Evolutionary conservation across 2,797 vertebrate genomes (phyloP).

Genomic region (Poeciliopsis gracilis): DNA sequence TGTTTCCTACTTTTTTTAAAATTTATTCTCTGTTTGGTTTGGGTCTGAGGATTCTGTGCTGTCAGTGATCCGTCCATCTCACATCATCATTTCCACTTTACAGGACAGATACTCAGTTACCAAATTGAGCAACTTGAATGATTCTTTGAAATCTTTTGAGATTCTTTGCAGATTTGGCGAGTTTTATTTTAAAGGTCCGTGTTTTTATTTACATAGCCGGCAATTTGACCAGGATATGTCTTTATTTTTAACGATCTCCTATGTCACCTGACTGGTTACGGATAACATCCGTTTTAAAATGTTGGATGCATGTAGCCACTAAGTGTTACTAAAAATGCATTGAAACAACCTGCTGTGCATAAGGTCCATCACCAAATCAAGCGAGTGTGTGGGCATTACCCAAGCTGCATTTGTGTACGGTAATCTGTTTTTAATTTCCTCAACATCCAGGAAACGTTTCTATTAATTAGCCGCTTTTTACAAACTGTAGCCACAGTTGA

Average conservation of each 20-base stretch:
- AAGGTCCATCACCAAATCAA: not conserved
- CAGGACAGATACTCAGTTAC: not conserved
- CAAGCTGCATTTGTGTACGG: not conserved
- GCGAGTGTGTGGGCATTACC: not conserved
- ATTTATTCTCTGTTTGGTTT: not conserved
- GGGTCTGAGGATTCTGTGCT: not conserved
- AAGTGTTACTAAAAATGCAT: not conserved
- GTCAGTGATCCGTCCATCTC: not conserved
- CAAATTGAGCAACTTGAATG: not conserved
- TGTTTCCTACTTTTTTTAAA: not conserved
- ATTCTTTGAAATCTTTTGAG: not conserved
- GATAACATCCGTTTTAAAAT: not conserved
- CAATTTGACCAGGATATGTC: not conserved
- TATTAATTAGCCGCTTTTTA: not conserved
- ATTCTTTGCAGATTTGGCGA: not conserved
- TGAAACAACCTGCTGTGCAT: not conserved
- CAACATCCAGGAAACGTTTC: not conserved
- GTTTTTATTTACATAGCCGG: not conserved
- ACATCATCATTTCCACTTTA: not conserved
- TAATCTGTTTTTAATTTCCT: not conserved
- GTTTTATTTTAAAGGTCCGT: not conserved
- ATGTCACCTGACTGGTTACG: not conserved
- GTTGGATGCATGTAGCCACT: not conserved
- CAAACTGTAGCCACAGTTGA: constrained; percentile 18
- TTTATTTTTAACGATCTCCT: not conserved